Base-by-base conservation (phyloP, 23 tunicate species). In the Styela clava region DNA sequence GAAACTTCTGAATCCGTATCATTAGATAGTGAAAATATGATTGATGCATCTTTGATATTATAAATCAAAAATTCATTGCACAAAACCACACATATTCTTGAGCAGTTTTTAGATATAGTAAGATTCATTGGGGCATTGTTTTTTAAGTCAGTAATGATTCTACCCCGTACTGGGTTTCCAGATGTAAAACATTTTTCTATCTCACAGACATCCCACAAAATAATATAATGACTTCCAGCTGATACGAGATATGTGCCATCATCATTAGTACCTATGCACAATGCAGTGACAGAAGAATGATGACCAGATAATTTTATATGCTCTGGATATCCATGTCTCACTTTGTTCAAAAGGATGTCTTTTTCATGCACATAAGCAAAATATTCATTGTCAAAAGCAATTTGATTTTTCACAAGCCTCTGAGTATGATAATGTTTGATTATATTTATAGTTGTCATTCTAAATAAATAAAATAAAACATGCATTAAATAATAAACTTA, bases 191-290 rank as follows among this genome's bases (percentile, higher is more conserved):
- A 71, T 30, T 33, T 35, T 34, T 34, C 32, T 22, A 71, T n/a
- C 16, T 21, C 23, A 26, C 37, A 5, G 5, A 71, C 29, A 71
- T 71, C 16, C 77, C 77, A 71, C 34, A 71, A 16, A 29, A 71
- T 71, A 21, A 71, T 30, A 32, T 71, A 71, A 71, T 28, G 34
- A 21, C 35, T 19, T 3, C 77, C 77, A 28, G 77, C 77, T 21
- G 77, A 26, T 21, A 29, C 77, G 3, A 71, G 34, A 35, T 30
- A 71, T 21, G 32, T 34, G 12, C 16, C 2, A 68, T 21, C n/a
- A 31, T n/a, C 16, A 28, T 33, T 30, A 71, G 16, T 5, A 26
- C 16, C 77, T 19, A 71, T 19, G 37, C 77, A 71, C 35, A 71
- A 18, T 5, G 77, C 77, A 29, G 77, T 3, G 34, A 71, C 35